Base-by-base conservation (phyloP, 2,888 invertebrate species). In the Ctena decussata region DNA sequence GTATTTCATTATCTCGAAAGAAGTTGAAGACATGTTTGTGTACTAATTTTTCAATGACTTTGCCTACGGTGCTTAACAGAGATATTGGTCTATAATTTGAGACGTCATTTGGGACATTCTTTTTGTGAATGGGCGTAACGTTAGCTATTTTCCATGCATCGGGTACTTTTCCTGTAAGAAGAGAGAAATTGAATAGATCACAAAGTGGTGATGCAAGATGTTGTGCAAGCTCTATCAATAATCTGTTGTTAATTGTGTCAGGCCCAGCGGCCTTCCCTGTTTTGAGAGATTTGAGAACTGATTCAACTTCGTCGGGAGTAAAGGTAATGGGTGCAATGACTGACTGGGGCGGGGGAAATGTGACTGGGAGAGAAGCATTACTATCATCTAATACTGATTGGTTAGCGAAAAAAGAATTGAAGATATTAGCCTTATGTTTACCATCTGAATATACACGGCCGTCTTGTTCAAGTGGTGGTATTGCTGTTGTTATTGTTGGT, bases 21-120 rank as follows among this genome's bases (percentile, higher is more conserved):
- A n/a, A n/a, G n/a, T 39, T 37, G 32, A 41, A 70, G 41, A 70
- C 15, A 39, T 79, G 39, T 35, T 79, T 72, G 37, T 49, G 32
- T 18, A 79, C 37, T 39, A n/a, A 44, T n/a, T 72, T n/a, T 49
- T 78, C 78, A 32, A 78, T 70, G 1, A 72, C 27, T 49, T 79
- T 79, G 0, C 72, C 57, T 5, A 79, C 24, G n/a, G 24, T 37
- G n/a, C 72, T 71, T 2, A n/a, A n/a, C n/a, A n/a, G n/a, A n/a
- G n/a, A n/a, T n/a, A n/a, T n/a, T n/a, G n/a, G n/a, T n/a, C n/a
- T 24, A 44, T 72, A 79, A 0, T 79, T 72, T 15, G n/a, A 12
- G 15, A 27, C 35, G 24, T 53, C 39, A 2, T 53, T 60, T 0
- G 71, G 37, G 27, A 72, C 79, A 11, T 15, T 21, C 27, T 46